Conservation (phyloP, 2,113 vertebrate species). For the Chiloscyllium plagiosum region DNA sequence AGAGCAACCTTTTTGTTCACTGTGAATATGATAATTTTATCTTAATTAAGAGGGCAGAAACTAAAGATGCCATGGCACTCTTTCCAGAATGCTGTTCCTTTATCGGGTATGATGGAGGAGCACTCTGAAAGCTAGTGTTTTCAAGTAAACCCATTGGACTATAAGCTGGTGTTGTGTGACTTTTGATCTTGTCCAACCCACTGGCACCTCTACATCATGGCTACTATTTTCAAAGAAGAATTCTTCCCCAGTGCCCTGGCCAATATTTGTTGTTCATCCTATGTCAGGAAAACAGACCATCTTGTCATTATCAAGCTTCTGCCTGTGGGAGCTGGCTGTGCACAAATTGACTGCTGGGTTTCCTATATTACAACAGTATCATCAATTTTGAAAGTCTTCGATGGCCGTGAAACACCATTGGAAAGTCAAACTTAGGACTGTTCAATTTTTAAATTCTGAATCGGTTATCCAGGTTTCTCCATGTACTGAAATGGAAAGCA, state of each 20-base stretch:
- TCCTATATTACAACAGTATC: neutral
- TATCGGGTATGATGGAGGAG: too few relatives aligned
- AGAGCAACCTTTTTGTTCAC: too few relatives aligned
- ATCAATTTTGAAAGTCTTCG: neutral
- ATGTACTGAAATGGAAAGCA: neutral
- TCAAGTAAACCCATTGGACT: too few relatives aligned
- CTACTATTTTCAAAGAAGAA: too few relatives aligned
- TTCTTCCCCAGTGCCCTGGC: too few relatives aligned
- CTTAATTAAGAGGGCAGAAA: too few relatives aligned
- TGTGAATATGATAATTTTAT: too few relatives aligned
- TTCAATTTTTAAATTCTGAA: neutral
- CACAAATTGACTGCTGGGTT: neutral
- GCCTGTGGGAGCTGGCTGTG: neutral
- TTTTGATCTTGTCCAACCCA: too few relatives aligned
- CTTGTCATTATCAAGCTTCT: neutral
- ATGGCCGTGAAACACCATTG: neutral
- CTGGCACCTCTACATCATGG: too few relatives aligned
- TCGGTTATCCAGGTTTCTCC: neutral
- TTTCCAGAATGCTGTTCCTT: neutral
- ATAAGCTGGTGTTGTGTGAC: too few relatives aligned
- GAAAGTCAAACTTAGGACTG: neutral
- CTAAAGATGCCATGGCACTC: neutral
- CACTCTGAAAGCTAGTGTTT: too few relatives aligned
- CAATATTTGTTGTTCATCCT: neutral
- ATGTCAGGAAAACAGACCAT: neutral